These are phyloP conservation scores for Campoletis raptor DNA, from an alignment of 2,888 invertebrate genomes.

Conservation along the genomic window DNA sequence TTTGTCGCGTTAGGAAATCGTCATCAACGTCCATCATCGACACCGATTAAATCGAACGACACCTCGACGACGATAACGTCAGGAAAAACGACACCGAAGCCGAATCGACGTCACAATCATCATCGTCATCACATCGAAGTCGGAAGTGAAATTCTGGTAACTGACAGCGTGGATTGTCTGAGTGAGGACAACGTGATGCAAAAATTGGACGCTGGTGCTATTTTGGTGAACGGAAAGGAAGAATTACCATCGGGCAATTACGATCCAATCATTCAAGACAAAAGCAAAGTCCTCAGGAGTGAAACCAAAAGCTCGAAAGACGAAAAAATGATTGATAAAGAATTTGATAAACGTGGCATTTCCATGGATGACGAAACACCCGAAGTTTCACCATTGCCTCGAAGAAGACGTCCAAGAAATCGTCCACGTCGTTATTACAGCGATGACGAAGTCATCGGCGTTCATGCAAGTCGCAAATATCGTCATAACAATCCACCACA, in stretches of 20 bases:
- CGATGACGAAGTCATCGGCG: conserved; percentile 71
- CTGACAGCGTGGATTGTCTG: conserved; percentile 80
- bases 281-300: conserved; percentile 62
- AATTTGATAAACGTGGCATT: conserved; percentile 74
- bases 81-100: conserved; percentile 38
- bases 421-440: conserved; percentile 71
- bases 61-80: conserved; percentile 33
- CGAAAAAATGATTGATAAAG: conserved; percentile 42
- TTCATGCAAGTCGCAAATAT: conserved; percentile 56
- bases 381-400: conserved; percentile 50
- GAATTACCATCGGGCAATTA: conserved; percentile 87
- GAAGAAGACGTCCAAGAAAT: conserved; percentile 62
- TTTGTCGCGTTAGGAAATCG: conserved; percentile 65
- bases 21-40: conserved; percentile 48
- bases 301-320: neutral
- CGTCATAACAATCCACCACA: conserved; percentile 16
- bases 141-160: conserved; percentile 82
- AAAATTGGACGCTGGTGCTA: conserved; percentile 86
- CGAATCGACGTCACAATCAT: conserved; percentile 63
- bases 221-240: conserved; percentile 88
- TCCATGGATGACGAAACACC: conserved; percentile 76
- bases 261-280: conserved; percentile 80
- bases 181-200: conserved; percentile 82
- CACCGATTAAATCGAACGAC: conserved; percentile 53
- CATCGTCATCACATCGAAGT: conserved; percentile 80